These are phyloP conservation scores for Pygathrix nemaeus DNA, from an alignment of 2,113 vertebrate genomes.

Conservation along the genomic window DNA sequence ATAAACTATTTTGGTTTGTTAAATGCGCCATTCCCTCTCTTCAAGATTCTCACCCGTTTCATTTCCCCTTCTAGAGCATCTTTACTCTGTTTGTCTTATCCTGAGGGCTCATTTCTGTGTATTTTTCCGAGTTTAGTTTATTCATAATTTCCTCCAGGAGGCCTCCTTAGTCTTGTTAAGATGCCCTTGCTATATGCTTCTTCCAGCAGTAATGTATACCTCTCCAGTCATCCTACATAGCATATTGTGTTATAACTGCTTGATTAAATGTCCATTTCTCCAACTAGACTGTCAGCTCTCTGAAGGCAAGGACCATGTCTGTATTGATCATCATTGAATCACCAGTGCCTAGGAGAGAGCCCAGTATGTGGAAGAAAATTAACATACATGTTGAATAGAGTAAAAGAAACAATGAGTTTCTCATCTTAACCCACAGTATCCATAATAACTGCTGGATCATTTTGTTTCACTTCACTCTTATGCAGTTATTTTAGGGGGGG, in stretches of 20 bases:
- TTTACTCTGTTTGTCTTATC: not conserved
- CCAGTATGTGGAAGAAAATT: not conserved
- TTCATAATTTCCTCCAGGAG: not conserved
- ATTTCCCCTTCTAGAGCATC: not conserved
- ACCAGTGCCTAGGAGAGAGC: not conserved
- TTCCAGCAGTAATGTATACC: not conserved
- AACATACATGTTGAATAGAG: not conserved
- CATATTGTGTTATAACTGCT: not conserved
- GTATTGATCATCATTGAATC: not conserved
- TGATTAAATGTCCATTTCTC: conserved; percentile 10
- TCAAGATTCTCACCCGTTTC: not conserved
- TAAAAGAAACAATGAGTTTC: not conserved
- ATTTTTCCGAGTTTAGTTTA: not conserved
- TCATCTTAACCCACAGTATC: not conserved
- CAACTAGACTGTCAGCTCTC: not conserved
- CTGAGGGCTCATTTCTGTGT: not conserved
- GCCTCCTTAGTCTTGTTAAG: not conserved
- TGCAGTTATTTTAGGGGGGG: not conserved
- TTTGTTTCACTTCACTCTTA: not conserved
- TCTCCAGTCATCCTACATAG: not conserved
- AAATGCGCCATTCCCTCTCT: not conserved
- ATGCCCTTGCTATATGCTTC: not conserved
- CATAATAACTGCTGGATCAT: not conserved
- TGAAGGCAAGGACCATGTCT: not conserved
- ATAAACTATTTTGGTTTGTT: not conserved